Conservation (phyloP, 2,113 vertebrate genomes). For the Melanotaenia duboulayi region DNA sequence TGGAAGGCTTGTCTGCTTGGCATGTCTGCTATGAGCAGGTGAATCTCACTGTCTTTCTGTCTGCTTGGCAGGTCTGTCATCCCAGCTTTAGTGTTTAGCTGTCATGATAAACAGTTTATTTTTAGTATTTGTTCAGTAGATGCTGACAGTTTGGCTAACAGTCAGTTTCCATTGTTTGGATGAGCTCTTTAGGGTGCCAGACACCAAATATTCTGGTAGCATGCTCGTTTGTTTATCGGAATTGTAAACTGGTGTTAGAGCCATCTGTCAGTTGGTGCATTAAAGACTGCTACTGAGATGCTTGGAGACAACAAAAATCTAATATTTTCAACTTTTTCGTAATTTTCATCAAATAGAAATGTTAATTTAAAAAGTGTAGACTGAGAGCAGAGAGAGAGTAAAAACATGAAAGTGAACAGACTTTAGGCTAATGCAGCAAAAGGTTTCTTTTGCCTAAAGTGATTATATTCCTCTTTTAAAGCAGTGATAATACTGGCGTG, state of each 20-base stretch:
- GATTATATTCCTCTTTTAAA: constrained; percentile 35
- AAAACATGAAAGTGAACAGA: constrained; percentile 19
- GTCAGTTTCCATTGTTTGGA: constrained; percentile 51
- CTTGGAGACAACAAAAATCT: constrained; percentile 10
- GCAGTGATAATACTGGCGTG: constrained; percentile 18
- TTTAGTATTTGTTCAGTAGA: constrained; percentile 46
- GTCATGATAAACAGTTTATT: constrained; percentile 54
- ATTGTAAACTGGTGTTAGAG: constrained; percentile 33
- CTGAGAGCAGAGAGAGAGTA: constrained; percentile 14
- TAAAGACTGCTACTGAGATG: constrained; percentile 1
- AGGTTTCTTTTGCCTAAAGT: constrained; percentile 34
- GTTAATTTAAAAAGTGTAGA: constrained; percentile 7
- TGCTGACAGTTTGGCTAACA: constrained; percentile 47
- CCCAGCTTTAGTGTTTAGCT: constrained; percentile 41
- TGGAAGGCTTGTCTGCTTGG: constrained; percentile 56
- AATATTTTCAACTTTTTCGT: constrained; percentile 15
- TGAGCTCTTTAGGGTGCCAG: constrained; percentile 25
- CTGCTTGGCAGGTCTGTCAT: constrained; percentile 53
- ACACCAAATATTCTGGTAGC: constrained; percentile 53
- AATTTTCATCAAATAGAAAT: constrained; percentile 17
- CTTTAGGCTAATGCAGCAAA: constrained; percentile 36
- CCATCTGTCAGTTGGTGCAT: constrained; percentile 52
- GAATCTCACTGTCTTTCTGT: constrained; percentile 62
- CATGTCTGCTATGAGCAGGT: constrained; percentile 64
- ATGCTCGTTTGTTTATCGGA: constrained; percentile 56